These are phyloP conservation scores for Picathartes gymnocephalus DNA, from an alignment of 2,113 vertebrate genomes.

Conservation along the genomic window DNA sequence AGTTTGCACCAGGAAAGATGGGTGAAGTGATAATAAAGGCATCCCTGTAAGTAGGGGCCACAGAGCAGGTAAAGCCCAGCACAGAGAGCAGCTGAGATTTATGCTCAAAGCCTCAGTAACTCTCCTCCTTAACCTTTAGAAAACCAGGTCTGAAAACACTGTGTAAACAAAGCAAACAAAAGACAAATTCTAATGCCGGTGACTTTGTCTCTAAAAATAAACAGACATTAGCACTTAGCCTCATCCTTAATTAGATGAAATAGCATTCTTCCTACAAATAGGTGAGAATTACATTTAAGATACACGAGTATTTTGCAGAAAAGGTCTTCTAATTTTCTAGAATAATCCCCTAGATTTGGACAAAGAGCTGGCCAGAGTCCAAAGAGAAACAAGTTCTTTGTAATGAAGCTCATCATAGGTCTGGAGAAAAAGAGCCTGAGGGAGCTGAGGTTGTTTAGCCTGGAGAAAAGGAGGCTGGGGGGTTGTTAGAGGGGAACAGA, in stretches of 20 bases:
- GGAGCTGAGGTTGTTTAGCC: neutral
- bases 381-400: neutral
- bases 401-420: neutral
- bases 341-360: neutral
- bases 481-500: neutral
- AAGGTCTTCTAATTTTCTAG: neutral
- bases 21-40: neutral
- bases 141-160: neutral
- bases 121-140: neutral
- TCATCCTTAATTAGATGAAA: neutral
- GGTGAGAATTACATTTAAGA: neutral
- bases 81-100: neutral
- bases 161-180: neutral
- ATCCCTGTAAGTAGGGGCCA: neutral
- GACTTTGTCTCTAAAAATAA: neutral
- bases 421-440: neutral
- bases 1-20: neutral
- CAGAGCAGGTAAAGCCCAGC: neutral
- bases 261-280: neutral
- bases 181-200: neutral
- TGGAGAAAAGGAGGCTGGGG: neutral
- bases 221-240: neutral
- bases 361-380: neutral
- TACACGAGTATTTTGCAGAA: neutral
- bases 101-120: neutral